These are phyloP conservation scores for Drosophila barbarae DNA, from an alignment of 2,888 invertebrate genomes.

Conservation along the genomic window DNA sequence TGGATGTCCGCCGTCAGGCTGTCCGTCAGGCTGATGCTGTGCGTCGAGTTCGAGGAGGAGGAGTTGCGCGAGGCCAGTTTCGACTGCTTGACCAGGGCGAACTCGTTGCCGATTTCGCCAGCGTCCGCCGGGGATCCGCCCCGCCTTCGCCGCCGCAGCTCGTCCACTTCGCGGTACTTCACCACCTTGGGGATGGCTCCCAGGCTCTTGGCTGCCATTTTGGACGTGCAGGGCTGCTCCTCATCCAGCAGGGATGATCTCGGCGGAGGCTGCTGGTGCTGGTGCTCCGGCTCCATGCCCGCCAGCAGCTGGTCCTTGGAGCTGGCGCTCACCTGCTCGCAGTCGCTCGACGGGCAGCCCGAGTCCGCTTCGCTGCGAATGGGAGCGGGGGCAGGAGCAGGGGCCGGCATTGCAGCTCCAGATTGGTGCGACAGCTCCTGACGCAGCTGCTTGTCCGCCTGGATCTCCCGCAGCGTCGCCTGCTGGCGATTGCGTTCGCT, in stretches of 20 bases:
- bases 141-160: conserved; percentile 69
- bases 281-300: conserved; percentile 74
- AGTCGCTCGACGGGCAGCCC: conserved; percentile 79
- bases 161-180: conserved; percentile 77
- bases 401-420: not conserved
- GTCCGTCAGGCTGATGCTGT: conserved; percentile 81
- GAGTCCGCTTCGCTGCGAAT: conserved; percentile 80
- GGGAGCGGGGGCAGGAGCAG: conserved; percentile 24
- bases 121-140: conserved; percentile 55
- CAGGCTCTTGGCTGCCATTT: conserved; percentile 67
- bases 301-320: conserved; percentile 85
- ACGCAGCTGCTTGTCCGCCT: conserved; percentile 64
- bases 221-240: conserved; percentile 57
- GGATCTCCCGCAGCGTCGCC: conserved; percentile 56
- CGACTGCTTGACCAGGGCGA: conserved; percentile 76
- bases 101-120: conserved; percentile 65
- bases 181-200: conserved; percentile 81
- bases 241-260: conserved; percentile 40
- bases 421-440: conserved; percentile 52
- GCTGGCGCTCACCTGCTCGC: conserved; percentile 85
- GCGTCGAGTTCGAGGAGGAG: conserved; percentile 81
- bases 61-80: conserved; percentile 83
- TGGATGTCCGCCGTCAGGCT: conserved; percentile 80
- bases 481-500: conserved; percentile 79
- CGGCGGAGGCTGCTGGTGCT: conserved; percentile 38